Conservation (phyloP, 2,113 vertebrate species). For the Psettodes erumei region DNA sequence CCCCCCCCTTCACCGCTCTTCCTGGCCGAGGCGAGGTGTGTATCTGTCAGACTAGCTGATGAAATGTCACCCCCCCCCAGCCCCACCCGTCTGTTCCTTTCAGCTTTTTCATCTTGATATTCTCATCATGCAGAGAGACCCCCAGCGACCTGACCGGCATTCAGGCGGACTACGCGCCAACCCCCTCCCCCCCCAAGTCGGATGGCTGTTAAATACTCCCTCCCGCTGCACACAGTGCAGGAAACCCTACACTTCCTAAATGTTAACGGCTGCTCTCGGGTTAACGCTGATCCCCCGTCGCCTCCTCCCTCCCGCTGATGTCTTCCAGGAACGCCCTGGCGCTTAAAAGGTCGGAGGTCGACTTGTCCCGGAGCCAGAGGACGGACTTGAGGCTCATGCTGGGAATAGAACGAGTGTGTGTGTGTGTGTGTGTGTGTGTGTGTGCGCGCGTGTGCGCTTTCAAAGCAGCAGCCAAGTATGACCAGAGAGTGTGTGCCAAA, state of each 20-base stretch:
- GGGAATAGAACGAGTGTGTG: constrained; percentile 37
- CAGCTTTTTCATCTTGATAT: constrained; percentile 38
- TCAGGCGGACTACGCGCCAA: constrained; percentile 1
- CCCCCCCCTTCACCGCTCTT: neutral
- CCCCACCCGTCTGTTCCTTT: constrained; percentile 10
- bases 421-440: constrained; percentile 21
- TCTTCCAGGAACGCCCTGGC: constrained; percentile 41
- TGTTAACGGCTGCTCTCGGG: constrained; percentile 59
- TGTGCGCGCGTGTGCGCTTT: constrained; percentile 47
- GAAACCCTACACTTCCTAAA: constrained; percentile 62
- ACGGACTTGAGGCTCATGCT: constrained; percentile 43
- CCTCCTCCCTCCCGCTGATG: neutral
- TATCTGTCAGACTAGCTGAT: constrained; percentile 56
- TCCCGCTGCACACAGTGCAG: constrained; percentile 26
- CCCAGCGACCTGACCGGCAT: constrained; percentile 6
- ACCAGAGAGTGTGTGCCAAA: constrained; percentile 51
- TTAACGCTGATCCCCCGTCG: constrained; percentile 20
- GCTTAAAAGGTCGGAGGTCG: constrained; percentile 63
- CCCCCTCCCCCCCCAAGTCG: neutral
- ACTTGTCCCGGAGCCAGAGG: constrained; percentile 45
- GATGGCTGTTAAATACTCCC: constrained; percentile 33
- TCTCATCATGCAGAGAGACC: constrained; percentile 22
- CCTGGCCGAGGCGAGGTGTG: constrained; percentile 42
- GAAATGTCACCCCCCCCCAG: constrained; percentile 47
- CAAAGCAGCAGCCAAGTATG: constrained; percentile 47